Conservation (phyloP, 2,113 vertebrate genomes). For the Lutjanus erythropterus region DNA sequence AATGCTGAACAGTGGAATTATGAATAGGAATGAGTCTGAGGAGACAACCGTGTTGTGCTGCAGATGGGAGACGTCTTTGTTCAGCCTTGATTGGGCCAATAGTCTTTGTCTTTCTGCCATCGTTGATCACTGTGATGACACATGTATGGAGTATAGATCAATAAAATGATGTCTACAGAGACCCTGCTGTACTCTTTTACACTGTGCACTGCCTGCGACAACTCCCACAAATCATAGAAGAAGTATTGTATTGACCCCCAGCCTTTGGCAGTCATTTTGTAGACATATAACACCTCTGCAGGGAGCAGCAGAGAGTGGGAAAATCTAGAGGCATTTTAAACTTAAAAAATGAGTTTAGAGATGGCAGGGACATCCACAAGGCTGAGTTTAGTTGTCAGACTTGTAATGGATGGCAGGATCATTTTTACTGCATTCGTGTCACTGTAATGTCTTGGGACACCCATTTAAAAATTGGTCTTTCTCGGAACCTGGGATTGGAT, state of each 20-base stretch:
- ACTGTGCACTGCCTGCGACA: constrained; percentile 27
- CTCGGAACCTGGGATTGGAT: constrained; percentile 1
- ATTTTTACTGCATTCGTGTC: constrained; percentile 9
- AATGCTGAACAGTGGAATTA: constrained; percentile 33
- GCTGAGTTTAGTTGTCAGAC: constrained; percentile 40
- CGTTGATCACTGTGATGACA: constrained; percentile 55
- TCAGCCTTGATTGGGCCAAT: constrained; percentile 54
- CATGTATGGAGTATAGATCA: constrained; percentile 58
- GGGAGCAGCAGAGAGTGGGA: constrained; percentile 37
- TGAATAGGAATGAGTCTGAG: constrained; percentile 47
- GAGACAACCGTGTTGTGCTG: constrained; percentile 18
- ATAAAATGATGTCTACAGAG: constrained; percentile 61
- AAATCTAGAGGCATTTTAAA: constrained; percentile 36
- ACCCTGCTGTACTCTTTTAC: constrained; percentile 37
- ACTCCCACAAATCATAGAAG: constrained; percentile 61
- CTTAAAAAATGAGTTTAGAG: constrained; percentile 56
- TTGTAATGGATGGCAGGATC: constrained; percentile 43
- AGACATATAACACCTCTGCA: constrained; percentile 47
- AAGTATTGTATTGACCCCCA: constrained; percentile 50
- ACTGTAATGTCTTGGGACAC: constrained; percentile 13
- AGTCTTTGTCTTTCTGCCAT: constrained; percentile 60
- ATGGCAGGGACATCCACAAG: constrained; percentile 31
- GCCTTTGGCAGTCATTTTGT: constrained; percentile 56
- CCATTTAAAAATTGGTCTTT: constrained; percentile 32
- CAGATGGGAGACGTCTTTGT: constrained; percentile 47